phyloP scores from a whole-genome alignment of 2,797 vertebrate species.

The Lerista edwardsae region DNA sequence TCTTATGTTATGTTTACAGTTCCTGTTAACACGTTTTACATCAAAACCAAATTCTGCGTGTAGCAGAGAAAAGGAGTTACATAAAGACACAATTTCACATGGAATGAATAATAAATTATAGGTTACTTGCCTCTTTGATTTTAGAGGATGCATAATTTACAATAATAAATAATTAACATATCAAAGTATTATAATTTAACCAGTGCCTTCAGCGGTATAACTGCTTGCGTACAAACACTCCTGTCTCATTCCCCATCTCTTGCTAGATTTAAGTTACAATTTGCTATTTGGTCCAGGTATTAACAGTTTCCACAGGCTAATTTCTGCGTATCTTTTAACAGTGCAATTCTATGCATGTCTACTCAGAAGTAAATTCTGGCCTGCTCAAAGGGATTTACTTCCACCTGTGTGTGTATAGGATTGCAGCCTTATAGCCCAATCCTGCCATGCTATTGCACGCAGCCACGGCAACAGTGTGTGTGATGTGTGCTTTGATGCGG shows the following conservation, averaged over 20 bases:
- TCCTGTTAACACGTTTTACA: constrained; percentile 63
- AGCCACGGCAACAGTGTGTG: too few species aligned
- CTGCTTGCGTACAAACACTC: constrained; percentile 57
- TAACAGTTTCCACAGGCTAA: constrained; percentile 53
- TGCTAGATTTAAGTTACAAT: constrained; percentile 31
- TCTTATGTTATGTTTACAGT: constrained; percentile 48
- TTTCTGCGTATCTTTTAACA: constrained; percentile 67
- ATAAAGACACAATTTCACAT: constrained; percentile 68
- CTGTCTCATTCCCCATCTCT: constrained; percentile 58
- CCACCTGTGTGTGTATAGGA: too few species aligned
- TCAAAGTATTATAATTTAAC: constrained; percentile 76
- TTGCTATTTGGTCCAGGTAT: constrained; percentile 54
- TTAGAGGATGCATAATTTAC: constrained; percentile 77
- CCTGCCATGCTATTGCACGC: too few species aligned
- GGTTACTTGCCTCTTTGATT: constrained; percentile 76
- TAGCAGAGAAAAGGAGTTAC: constrained; percentile 61
- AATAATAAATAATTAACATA: constrained; percentile 81
- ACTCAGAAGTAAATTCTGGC: too few species aligned
- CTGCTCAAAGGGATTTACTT: too few species aligned
- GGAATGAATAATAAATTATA: constrained; percentile 81
- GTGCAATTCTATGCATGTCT: neutral
- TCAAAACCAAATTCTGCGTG: constrained; percentile 63
- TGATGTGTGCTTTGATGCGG: too few species aligned
- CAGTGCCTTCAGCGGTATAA: constrained; percentile 67
- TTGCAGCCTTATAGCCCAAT: too few species aligned